Percentiles rank a stretch among this genome's conserved stretches.
Conservation (phyloP, 1,140 invertebrate genomes). For the Papilio glaucus region DNA sequence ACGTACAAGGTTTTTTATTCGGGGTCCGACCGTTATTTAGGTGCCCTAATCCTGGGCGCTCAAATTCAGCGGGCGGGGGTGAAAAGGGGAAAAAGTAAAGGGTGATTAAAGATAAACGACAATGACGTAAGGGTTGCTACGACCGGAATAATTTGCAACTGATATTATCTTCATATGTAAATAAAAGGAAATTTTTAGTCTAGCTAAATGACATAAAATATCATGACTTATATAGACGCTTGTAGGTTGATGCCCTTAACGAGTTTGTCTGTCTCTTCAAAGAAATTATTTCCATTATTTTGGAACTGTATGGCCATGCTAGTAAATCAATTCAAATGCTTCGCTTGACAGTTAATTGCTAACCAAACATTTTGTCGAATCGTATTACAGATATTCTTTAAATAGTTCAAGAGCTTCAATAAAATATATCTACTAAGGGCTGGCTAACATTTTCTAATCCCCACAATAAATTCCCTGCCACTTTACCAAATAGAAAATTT, state of each 20-base stretch:
- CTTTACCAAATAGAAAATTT: too few species aligned
- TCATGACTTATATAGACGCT: neutral
- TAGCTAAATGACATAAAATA: slow-evolving; percentile 45
- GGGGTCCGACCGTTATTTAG: slow-evolving; percentile 60
- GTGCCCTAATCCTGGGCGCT: slow-evolving; percentile 58
- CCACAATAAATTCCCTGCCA: too few species aligned
- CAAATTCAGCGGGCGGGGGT: slow-evolving; percentile 57
- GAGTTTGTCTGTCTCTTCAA: neutral
- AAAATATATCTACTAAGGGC: too few species aligned
- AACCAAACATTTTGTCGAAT: slow-evolving; percentile 6
- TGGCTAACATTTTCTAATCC: too few species aligned
- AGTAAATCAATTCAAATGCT: slow-evolving; percentile 34
- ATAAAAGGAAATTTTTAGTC: slow-evolving; percentile 69
- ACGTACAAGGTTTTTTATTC: slow-evolving; percentile 52
- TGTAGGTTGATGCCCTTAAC: neutral
- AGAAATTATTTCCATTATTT: neutral
- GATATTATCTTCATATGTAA: slow-evolving; percentile 70
- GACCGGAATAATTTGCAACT: slow-evolving; percentile 73
- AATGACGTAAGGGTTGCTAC: slow-evolving; percentile 56
- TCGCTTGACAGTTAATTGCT: slow-evolving; percentile 33
- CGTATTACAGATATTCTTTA: neutral
- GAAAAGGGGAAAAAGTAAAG: slow-evolving; percentile 68
- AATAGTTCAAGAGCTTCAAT: neutral
- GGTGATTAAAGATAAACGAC: slow-evolving; percentile 80
- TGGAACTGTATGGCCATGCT: neutral